These are phyloP conservation scores for Empis stercorea DNA, from an alignment of 2,888 invertebrate species.

Conservation along the genomic window DNA sequence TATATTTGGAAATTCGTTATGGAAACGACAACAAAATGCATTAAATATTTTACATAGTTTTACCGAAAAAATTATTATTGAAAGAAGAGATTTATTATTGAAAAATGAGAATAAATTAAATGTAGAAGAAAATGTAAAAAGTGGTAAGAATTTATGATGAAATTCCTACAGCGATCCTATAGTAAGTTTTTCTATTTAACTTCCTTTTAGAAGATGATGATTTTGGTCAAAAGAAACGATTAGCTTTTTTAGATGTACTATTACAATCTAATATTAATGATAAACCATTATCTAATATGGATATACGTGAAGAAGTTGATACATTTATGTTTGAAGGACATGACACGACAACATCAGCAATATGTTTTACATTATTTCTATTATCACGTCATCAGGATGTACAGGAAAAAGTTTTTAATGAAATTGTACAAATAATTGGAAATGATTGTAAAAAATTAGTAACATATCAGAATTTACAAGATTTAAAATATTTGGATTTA, in stretches of 20 bases:
- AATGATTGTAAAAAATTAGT: slow-evolving; percentile 16
- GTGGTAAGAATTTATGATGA: neutral
- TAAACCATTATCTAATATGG: slow-evolving; percentile 13
- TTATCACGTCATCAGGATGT: slow-evolving; percentile 25
- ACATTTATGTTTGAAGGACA: slow-evolving; percentile 36
- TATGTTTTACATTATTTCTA: slow-evolving; percentile 24
- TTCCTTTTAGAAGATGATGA: slow-evolving; percentile 2
- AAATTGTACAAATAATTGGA: slow-evolving; percentile 24
- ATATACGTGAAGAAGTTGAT: slow-evolving; percentile 18
- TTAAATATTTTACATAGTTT: slow-evolving; percentile 39
- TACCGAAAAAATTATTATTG: slow-evolving; percentile 40
- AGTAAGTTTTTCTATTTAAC: too few species aligned
- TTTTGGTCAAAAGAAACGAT: slow-evolving; percentile 12
- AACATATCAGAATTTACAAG: slow-evolving; percentile 20
- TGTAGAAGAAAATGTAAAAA: too few species aligned
- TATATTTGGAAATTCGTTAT: slow-evolving; percentile 16
- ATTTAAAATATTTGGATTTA: slow-evolving; percentile 40
- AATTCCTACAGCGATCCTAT: too few species aligned
- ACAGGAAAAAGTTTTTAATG: slow-evolving; percentile 22
- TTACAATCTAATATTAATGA: slow-evolving; percentile 13
- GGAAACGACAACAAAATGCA: slow-evolving; percentile 32
- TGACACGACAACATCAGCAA: slow-evolving; percentile 29
- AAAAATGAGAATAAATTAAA: neutral
- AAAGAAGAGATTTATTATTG: slow-evolving; percentile 24
- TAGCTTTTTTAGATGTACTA: slow-evolving; percentile 17